Conservation (phyloP, 53 echinoderm and acorn worm genomes). For the Arbacia lixula region DNA sequence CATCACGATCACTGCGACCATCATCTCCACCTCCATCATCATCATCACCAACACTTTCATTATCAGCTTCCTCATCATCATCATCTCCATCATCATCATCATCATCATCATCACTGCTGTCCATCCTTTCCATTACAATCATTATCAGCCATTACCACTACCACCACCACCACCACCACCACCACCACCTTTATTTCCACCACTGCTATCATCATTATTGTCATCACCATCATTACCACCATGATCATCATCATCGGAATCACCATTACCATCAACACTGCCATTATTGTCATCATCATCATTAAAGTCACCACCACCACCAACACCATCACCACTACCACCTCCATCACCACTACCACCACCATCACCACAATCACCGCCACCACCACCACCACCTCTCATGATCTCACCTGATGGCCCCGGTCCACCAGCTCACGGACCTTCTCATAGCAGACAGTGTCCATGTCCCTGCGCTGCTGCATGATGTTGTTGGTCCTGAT, state of each 20-base stretch:
- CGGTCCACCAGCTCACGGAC: conserved; percentile 78
- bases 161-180: conserved; percentile 17
- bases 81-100: not conserved
- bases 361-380: not conserved
- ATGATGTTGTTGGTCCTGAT: conserved; percentile 82
- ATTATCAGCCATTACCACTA: not conserved
- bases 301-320: not conserved
- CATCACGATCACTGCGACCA: not conserved
- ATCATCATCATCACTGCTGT: not conserved
- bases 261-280: not conserved
- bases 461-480: conserved; percentile 92
- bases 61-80: not conserved
- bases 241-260: conserved; percentile 3
- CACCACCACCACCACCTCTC: not conserved
- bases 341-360: not conserved
- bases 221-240: conserved; percentile 11
- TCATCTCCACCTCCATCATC: not conserved
- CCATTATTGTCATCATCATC: not conserved
- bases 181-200: conserved; percentile 3
- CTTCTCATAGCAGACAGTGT: conserved; percentile 96
- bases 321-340: not conserved
- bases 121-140: too few species aligned
- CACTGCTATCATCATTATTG: not conserved
- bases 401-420: conserved; percentile 84
- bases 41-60: not conserved